Percentiles rank a stretch among this genome's conserved stretches.
These are phyloP conservation scores for Polyergus mexicanus DNA, from an alignment of 1,140 invertebrate species.

Conservation along the genomic window DNA sequence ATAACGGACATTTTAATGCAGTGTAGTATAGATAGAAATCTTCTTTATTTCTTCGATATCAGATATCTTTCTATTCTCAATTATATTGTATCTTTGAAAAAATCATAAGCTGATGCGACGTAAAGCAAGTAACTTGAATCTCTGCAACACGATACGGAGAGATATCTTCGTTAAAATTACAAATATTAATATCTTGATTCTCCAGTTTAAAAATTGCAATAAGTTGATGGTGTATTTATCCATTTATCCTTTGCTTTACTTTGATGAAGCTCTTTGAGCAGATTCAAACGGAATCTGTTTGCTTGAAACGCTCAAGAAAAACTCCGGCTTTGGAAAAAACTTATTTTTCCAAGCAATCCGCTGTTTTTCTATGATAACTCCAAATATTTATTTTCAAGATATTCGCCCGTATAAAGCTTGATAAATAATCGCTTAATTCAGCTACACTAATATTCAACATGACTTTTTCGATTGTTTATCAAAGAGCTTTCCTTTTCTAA, in stretches of 20 bases:
- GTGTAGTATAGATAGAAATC: too few species aligned
- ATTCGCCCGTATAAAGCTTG: neutral
- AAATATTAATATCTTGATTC: conserved; percentile 27
- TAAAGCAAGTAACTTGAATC: conserved; percentile 7
- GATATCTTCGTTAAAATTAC: conserved; percentile 26
- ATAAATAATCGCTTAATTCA: neutral
- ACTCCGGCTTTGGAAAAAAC: neutral
- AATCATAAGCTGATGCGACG: neutral
- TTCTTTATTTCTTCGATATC: conserved; percentile 4
- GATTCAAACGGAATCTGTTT: conserved; percentile 18
- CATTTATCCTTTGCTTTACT: conserved; percentile 14
- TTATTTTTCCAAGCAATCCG: neutral
- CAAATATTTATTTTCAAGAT: conserved; percentile 15
- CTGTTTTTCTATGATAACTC: neutral
- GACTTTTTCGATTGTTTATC: neutral
- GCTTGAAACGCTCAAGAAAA: conserved; percentile 8
- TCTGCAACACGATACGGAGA: neutral
- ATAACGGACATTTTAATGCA: neutral
- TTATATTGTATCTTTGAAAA: neutral
- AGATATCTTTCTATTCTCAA: neutral
- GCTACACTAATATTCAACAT: neutral
- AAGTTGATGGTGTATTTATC: conserved; percentile 26
- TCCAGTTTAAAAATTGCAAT: conserved; percentile 22
- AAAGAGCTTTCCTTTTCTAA: neutral
- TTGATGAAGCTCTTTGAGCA: conserved; percentile 18